Percentiles rank a stretch among this genome's conserved stretches.
These are phyloP conservation scores for Oithona nana DNA, from an alignment of 2,888 invertebrate genomes.

Conservation along the genomic window DNA sequence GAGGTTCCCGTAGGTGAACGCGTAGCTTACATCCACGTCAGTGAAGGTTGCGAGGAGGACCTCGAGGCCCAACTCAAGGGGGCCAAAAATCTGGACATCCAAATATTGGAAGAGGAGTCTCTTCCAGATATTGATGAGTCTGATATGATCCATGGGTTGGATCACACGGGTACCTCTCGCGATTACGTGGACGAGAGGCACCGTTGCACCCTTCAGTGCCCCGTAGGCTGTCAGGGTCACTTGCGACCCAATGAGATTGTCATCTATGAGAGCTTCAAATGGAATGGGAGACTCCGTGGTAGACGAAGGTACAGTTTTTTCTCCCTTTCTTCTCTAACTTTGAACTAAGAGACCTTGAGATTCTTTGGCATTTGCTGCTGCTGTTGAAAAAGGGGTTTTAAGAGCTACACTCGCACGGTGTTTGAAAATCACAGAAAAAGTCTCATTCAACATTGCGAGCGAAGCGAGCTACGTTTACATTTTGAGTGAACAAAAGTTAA, in stretches of 20 bases:
- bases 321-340: neutral
- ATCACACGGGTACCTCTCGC: constrained; percentile 16
- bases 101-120: constrained; percentile 15
- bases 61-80: constrained; percentile 16
- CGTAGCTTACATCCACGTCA: constrained; percentile 14
- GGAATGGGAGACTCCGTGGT: constrained; percentile 3
- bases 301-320: neutral
- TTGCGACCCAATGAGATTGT: constrained; percentile 16
- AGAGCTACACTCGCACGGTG: too few species aligned
- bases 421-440: too few species aligned
- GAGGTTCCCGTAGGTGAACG: constrained; percentile 5
- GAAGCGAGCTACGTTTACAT: too few species aligned
- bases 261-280: constrained; percentile 16
- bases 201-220: constrained; percentile 10
- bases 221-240: constrained; percentile 15
- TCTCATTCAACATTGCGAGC: too few species aligned
- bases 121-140: constrained; percentile 16
- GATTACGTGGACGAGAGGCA: constrained; percentile 16
- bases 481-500: too few species aligned
- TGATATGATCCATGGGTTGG: constrained; percentile 17
- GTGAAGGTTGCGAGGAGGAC: constrained; percentile 13
- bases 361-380: too few species aligned
- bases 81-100: constrained; percentile 13
- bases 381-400: too few species aligned
- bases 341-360: too few species aligned